Evolutionary conservation across 2,113 vertebrate species (phyloP).

Genomic region (Rafetus swinhoei): DNA sequence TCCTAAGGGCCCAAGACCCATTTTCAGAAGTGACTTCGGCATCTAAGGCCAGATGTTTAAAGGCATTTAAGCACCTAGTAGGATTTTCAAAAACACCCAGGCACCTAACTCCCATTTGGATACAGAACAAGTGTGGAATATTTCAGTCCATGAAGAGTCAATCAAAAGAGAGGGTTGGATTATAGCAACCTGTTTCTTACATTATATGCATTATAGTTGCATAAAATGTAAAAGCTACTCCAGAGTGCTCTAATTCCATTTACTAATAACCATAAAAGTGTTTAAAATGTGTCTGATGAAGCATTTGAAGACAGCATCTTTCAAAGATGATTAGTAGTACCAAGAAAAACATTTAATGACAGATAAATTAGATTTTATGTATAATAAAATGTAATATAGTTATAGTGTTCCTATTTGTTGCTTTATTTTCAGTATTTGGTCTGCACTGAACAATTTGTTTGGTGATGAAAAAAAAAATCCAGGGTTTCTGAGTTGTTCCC

Average conservation of each 20-base stretch:
- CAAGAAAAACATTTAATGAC: slow-evolving; percentile 44
- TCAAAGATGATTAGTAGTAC: slow-evolving; percentile 48
- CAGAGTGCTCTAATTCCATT: slow-evolving; percentile 61
- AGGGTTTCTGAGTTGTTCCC: slow-evolving; percentile 19
- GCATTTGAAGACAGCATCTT: slow-evolving; percentile 4
- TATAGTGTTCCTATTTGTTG: slow-evolving; percentile 39
- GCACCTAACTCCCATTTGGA: no score
- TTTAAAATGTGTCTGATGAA: slow-evolving; percentile 50
- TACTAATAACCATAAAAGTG: slow-evolving; percentile 54
- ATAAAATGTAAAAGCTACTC: slow-evolving; percentile 50
- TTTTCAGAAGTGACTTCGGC: background rate
- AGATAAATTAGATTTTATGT: slow-evolving; percentile 67
- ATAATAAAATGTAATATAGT: slow-evolving; percentile 50
- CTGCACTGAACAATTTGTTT: slow-evolving; percentile 38
- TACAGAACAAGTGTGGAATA: background rate
- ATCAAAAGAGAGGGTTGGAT: background rate
- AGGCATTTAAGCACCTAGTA: no score
- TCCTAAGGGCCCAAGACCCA: background rate
- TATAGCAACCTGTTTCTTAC: background rate
- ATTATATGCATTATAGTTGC: slow-evolving; percentile 25
- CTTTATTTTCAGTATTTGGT: slow-evolving; percentile 42
- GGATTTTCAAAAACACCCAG: no score
- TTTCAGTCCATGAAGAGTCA: slow-evolving; percentile 13
- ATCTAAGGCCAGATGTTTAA: no score
- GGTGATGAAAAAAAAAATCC: background rate